Evolutionary conservation across 2,888 invertebrate species (phyloP), one percentile per base, ranked within the genome.

Genomic region (Copidosoma aretas): DNA sequence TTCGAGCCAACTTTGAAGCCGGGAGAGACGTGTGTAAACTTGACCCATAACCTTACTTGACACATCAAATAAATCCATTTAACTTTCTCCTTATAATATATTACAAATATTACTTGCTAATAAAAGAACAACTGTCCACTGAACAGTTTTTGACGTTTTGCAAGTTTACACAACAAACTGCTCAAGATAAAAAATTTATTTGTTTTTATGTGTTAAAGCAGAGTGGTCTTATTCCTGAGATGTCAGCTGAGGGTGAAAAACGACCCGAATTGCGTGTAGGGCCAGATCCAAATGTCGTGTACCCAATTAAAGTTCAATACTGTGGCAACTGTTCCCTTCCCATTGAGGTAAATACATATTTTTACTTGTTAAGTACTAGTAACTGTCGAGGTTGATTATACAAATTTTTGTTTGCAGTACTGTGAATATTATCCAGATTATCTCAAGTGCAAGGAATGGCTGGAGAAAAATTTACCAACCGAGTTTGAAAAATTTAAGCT

Each of bases 371-470:
- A 32, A 32, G 32, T 8, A 32, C 32, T 32, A 3, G 3, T 8
- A 32, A 32, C 8, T 32, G 32, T 32, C 8, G 32, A 8, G 32
- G 4, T 32, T 32, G 3, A 5, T 32, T 32, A 3, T 32, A 32
- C 8, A 32, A 32, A 59, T 58, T 67, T 62, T 60, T 63, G 68
- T 64, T 81, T 84, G 21, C 82, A 95, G 93, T 99, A 98, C 84
- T 98, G 98, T 84, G 98, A 98, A 87, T 97, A 94, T 84, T 97
- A 97, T 85, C 98, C 98, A 14, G 96, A 96, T 84, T 95, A 95
- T 83, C 98, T 97, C 74, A 96, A 96, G 85, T 99, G 98, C 83
- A 96, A 97, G 84, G 92, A 92, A 75, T 99, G 98, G 98, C 85
- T 98, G 73, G 96, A 97, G 84, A 93, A 93, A 79, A 91, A 98